Evolutionary conservation across 2,797 vertebrate genomes (phyloP).

Genomic region (Ambastaia sidthimunki): DNA sequence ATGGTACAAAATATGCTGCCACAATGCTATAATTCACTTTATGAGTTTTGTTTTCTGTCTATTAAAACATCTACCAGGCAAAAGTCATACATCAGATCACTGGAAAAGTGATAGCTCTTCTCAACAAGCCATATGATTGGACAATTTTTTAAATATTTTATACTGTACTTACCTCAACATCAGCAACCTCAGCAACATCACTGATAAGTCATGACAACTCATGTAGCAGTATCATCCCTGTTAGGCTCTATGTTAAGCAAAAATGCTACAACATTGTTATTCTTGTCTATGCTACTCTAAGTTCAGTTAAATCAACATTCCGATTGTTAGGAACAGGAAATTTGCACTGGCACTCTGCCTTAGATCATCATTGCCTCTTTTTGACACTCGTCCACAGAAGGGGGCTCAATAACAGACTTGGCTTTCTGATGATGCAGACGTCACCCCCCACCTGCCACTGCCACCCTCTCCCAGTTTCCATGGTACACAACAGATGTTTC

Average conservation of each 20-base stretch:
- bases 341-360: constrained; percentile 29
- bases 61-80: no score
- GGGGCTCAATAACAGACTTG: constrained; percentile 56
- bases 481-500: constrained; percentile 58
- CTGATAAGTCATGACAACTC: no score
- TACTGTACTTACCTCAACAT: no score
- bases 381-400: constrained; percentile 34
- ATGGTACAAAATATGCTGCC: no score
- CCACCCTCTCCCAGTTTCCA: constrained; percentile 52
- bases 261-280: neutral
- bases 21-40: no score
- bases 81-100: no score
- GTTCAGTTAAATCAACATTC: constrained; percentile 37
- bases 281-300: neutral
- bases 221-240: neutral
- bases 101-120: no score
- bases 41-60: no score
- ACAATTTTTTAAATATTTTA: no score
- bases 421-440: constrained; percentile 50
- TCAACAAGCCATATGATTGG: no score
- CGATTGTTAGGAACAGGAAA: constrained; percentile 29
- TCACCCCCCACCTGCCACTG: constrained; percentile 17
- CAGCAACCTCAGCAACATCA: no score
- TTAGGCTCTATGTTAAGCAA: neutral
- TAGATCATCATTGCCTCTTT: constrained; percentile 34